Percentiles rank a stretch among this genome's conserved stretches.
phyloP scores from a whole-genome alignment of 2,113 vertebrate genomes.

The Phodopus roborovskii region DNA sequence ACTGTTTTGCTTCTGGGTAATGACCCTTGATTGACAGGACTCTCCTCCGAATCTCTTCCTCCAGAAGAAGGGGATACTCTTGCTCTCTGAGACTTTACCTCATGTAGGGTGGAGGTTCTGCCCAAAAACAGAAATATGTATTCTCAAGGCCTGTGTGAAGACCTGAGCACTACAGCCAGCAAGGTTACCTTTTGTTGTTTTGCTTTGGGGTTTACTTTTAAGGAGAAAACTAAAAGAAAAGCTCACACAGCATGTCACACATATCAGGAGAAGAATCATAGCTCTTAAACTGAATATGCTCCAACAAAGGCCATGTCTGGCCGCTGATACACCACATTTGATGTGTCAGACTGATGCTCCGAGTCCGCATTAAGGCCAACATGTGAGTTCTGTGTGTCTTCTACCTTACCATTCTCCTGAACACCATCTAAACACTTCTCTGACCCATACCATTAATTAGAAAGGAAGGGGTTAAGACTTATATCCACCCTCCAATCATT shows the following conservation, averaged over 20 bases:
- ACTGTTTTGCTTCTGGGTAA: not conserved
- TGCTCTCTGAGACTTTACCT: not conserved
- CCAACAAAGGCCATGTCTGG: not conserved
- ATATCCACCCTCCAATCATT: not conserved
- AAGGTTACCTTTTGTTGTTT: not conserved
- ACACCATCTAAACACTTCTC: not conserved
- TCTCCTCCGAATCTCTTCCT: not conserved
- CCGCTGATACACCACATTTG: not conserved
- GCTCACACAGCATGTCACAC: not conserved
- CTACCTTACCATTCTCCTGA: not conserved
- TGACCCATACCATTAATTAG: slow-evolving; percentile 8
- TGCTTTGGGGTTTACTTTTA: not conserved
- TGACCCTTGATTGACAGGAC: not conserved
- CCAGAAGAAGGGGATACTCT: not conserved
- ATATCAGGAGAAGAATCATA: not conserved
- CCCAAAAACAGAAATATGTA: not conserved
- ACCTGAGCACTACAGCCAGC: not conserved
- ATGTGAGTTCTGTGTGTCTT: not conserved
- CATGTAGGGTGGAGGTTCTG: not conserved
- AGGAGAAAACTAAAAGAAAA: not conserved
- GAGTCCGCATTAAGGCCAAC: not conserved
- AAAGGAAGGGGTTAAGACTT: not conserved
- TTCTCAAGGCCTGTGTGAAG: not conserved
- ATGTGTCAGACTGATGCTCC: not conserved
- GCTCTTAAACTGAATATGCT: not conserved